phyloP scores from a whole-genome alignment of 1,140 invertebrate genomes.

The Campoletis sonorensis region DNA sequence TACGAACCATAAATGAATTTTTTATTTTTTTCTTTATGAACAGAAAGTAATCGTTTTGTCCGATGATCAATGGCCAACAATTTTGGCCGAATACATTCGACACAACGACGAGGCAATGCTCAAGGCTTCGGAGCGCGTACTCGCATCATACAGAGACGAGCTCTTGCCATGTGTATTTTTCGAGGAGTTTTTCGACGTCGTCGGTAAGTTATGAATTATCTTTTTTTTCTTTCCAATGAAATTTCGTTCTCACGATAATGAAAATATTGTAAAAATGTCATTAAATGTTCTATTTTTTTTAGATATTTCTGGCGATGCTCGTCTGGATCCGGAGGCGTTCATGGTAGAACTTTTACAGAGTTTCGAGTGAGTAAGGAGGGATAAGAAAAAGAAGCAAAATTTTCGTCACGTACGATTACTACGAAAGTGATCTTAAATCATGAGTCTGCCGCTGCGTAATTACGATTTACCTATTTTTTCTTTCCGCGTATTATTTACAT shows the following conservation, averaged over 20 bases:
- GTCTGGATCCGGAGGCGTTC: conserved; percentile 78
- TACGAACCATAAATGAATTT: conserved; percentile 38
- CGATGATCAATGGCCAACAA: conserved; percentile 90
- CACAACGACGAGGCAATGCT: conserved; percentile 94
- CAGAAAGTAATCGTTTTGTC: conserved; percentile 85
- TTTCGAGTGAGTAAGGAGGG: conserved; percentile 61
- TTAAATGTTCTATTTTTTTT: conserved; percentile 62
- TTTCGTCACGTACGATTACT: conserved; percentile 49
- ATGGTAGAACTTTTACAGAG: conserved; percentile 77
- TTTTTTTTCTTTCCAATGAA: background rate
- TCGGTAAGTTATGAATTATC: conserved; percentile 77
- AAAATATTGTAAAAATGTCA: too few species aligned
- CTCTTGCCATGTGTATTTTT: conserved; percentile 93
- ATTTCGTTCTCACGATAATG: too few species aligned
- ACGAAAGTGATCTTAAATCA: conserved; percentile 44
- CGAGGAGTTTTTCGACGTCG: conserved; percentile 93
- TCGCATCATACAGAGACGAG: conserved; percentile 91
- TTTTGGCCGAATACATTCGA: conserved; percentile 94
- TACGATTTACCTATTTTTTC: conserved; percentile 11
- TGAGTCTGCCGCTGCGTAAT: conserved; percentile 25
- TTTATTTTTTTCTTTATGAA: conserved; percentile 55
- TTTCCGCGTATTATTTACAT: conserved; percentile 21
- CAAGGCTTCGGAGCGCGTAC: conserved; percentile 90
- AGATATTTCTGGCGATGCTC: conserved; percentile 81
- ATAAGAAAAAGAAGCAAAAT: conserved; percentile 55